These are phyloP conservation scores for Ibidorhyncha struthersii DNA, from an alignment of 2,113 vertebrate genomes.

Conservation along the genomic window DNA sequence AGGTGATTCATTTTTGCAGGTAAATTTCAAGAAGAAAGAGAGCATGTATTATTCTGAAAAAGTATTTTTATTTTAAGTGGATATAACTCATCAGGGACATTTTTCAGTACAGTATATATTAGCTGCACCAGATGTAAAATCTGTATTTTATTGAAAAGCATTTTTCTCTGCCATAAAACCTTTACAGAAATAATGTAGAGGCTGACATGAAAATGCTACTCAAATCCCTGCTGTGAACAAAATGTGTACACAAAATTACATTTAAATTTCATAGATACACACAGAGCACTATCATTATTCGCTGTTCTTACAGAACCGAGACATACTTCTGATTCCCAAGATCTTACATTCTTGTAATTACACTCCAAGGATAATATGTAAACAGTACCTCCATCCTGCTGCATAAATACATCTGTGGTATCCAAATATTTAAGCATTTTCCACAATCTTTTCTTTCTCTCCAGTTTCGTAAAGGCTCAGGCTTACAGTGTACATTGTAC, in stretches of 20 bases:
- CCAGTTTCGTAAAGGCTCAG: neutral
- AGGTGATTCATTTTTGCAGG: neutral
- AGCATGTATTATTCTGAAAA: neutral
- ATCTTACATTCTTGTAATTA: neutral
- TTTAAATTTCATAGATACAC: neutral
- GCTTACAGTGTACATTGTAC: neutral
- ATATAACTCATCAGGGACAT: slow-evolving; percentile 14
- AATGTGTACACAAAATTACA: neutral
- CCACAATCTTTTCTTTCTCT: slow-evolving; percentile 7
- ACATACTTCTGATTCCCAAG: neutral
- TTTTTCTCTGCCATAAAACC: neutral
- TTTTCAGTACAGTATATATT: neutral
- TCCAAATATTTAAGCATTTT: slow-evolving; percentile 76
- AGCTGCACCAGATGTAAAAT: slow-evolving; percentile 16
- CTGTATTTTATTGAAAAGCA: neutral
- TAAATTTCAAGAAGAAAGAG: neutral
- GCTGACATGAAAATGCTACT: neutral
- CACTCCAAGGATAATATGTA: neutral
- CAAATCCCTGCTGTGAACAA: neutral
- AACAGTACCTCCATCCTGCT: slow-evolving; percentile 68
- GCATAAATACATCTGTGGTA: slow-evolving; percentile 73
- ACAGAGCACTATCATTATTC: neutral
- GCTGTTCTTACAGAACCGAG: neutral
- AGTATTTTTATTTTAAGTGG: neutral
- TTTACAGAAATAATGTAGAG: neutral